These are phyloP conservation scores for Hippocampus abdominalis DNA, from an alignment of 2,113 vertebrate genomes.

Conservation along the genomic window DNA sequence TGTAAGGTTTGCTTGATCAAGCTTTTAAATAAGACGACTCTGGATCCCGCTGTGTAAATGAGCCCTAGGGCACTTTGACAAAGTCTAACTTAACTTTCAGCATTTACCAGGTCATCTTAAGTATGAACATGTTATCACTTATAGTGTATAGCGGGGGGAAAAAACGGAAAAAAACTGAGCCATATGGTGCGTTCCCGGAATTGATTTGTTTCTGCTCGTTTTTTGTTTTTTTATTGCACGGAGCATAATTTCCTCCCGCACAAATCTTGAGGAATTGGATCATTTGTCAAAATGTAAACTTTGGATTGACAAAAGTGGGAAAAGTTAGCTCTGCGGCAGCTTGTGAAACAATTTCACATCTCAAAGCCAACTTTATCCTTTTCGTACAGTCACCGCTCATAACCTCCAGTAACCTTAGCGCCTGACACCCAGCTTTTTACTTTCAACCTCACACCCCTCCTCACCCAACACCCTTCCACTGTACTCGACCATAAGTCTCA, in stretches of 20 bases:
- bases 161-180: slow-evolving; percentile 5
- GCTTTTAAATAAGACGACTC: slow-evolving; percentile 41
- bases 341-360: slow-evolving; percentile 66
- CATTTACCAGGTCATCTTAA: slow-evolving; percentile 24
- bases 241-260: slow-evolving; percentile 31
- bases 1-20: slow-evolving; percentile 50
- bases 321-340: slow-evolving; percentile 32
- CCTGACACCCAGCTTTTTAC: slow-evolving; percentile 21
- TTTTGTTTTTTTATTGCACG: slow-evolving; percentile 19
- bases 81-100: slow-evolving; percentile 29
- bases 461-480: slow-evolving; percentile 34
- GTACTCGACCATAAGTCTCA: slow-evolving; percentile 34
- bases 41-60: slow-evolving; percentile 22
- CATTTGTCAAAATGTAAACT: slow-evolving; percentile 19
- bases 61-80: slow-evolving; percentile 22
- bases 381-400: slow-evolving; percentile 37
- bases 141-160: neutral
- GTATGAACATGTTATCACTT: slow-evolving; percentile 11
- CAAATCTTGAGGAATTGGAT: slow-evolving; percentile 31
- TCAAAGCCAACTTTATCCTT: slow-evolving; percentile 42
- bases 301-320: slow-evolving; percentile 16
- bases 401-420: neutral
- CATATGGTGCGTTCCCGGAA: slow-evolving; percentile 1
- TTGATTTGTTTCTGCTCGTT: slow-evolving; percentile 9
- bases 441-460: slow-evolving; percentile 20